These are phyloP conservation scores for Dione juno DNA, from an alignment of 2,888 invertebrate genomes.

Conservation along the genomic window DNA sequence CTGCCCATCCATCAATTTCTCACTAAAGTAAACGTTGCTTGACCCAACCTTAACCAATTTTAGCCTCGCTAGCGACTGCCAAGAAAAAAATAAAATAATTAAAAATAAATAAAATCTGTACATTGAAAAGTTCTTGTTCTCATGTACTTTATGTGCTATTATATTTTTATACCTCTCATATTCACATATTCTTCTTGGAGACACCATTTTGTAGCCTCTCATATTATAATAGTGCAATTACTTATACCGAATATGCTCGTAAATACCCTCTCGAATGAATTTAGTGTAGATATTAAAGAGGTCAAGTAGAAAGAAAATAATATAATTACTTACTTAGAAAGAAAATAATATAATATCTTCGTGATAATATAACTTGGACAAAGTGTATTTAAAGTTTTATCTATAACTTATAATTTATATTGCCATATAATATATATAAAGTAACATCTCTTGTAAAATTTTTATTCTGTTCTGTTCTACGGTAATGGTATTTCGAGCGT, in stretches of 20 bases:
- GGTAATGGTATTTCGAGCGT: too few species aligned
- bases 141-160: conserved; percentile 26
- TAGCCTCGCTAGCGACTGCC: too few species aligned
- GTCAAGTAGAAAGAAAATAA: conserved; percentile 11
- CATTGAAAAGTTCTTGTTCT: not conserved
- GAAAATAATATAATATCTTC: not conserved
- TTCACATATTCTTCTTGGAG: conserved; percentile 14
- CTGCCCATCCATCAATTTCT: conserved; percentile 5
- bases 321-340: not conserved
- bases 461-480: too few species aligned
- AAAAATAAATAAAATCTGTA: not conserved
- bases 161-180: conserved; percentile 29
- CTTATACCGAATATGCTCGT: conserved; percentile 12
- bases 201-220: conserved; percentile 30
- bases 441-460: too few species aligned
- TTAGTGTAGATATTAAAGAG: conserved; percentile 6
- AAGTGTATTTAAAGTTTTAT: not conserved
- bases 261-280: conserved; percentile 11
- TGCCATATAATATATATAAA: too few species aligned
- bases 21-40: conserved; percentile 2
- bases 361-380: not conserved
- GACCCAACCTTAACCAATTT: not conserved
- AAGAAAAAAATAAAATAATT: not conserved
- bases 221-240: conserved; percentile 27
- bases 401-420: too few species aligned